These are phyloP conservation scores for Seriola rivoliana DNA, from an alignment of 2,113 vertebrate genomes.

Conservation along the genomic window DNA sequence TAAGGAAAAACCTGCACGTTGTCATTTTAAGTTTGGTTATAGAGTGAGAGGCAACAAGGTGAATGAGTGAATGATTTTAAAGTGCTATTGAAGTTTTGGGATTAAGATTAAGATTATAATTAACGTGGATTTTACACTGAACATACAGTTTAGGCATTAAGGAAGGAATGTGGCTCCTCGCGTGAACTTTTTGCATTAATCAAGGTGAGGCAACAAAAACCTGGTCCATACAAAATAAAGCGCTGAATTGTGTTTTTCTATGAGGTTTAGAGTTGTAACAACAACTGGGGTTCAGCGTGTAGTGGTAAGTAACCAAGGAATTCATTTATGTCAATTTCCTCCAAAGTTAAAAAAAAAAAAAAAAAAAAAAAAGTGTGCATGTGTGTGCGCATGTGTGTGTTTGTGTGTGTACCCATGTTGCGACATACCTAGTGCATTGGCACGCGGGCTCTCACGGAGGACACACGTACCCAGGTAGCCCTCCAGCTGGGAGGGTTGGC, in stretches of 20 bases:
- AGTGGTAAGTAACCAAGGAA: background rate
- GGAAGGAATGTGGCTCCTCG: constrained; percentile 15
- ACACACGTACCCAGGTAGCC: constrained; percentile 88
- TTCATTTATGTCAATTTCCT: background rate
- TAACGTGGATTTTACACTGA: background rate
- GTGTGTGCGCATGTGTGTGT: constrained; percentile 41
- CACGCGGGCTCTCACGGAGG: constrained; percentile 87
- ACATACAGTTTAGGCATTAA: constrained; percentile 9
- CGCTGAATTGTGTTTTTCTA: background rate
- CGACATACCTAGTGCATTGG: constrained; percentile 87
- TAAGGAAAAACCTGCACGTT: background rate
- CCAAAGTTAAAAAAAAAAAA: background rate
- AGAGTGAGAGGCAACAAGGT: background rate
- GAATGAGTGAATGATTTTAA: background rate
- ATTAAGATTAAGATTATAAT: constrained; percentile 35
- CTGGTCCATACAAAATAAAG: background rate
- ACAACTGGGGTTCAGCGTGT: background rate
- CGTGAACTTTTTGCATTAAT: background rate
- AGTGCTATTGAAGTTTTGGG: background rate
- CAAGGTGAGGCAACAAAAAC: background rate
- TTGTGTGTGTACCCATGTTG: constrained; percentile 52
- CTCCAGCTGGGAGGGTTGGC: constrained; percentile 88
- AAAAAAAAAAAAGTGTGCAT: background rate
- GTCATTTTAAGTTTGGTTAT: background rate
- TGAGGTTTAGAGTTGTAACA: background rate